Percentiles rank a stretch among this genome's conserved stretches.
Evolutionary conservation across 2,113 vertebrate species (phyloP).

Genomic region (Ailurus styani): DNA sequence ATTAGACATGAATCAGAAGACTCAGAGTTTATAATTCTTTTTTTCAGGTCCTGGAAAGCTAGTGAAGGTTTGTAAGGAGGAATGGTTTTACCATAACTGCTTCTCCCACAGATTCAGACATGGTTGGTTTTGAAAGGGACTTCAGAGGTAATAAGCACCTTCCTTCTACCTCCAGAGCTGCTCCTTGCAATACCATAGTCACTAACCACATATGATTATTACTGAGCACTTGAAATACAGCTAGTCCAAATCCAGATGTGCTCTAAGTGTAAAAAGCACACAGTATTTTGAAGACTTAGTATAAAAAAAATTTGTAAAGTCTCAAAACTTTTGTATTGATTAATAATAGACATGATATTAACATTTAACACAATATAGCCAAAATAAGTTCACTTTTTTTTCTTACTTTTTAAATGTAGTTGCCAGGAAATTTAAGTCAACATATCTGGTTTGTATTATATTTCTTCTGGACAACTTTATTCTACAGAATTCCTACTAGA

Average conservation of each 20-base stretch:
- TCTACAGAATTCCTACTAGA: not conserved
- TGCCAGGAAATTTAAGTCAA: not conserved
- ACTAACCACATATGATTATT: not conserved
- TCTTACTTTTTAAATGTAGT: not conserved
- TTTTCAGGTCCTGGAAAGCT: not conserved
- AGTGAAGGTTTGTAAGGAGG: not conserved
- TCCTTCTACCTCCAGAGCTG: not conserved
- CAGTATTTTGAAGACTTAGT: not conserved
- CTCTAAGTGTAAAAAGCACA: not conserved
- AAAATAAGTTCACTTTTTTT: not conserved
- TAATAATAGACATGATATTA: not conserved
- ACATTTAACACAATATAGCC: not conserved
- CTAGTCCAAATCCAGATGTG: not conserved
- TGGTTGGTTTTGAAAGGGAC: not conserved
- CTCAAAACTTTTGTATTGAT: not conserved
- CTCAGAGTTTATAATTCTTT: not conserved
- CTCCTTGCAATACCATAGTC: not conserved
- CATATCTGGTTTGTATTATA: not conserved
- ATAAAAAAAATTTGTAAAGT: not conserved
- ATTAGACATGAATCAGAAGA: not conserved
- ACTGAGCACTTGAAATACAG: not conserved
- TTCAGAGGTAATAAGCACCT: not conserved
- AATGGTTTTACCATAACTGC: not conserved
- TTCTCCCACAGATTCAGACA: not conserved
- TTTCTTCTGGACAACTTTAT: not conserved